phyloP scores from a whole-genome alignment of 2,797 vertebrate genomes.

The Myotis pilosus region DNA sequence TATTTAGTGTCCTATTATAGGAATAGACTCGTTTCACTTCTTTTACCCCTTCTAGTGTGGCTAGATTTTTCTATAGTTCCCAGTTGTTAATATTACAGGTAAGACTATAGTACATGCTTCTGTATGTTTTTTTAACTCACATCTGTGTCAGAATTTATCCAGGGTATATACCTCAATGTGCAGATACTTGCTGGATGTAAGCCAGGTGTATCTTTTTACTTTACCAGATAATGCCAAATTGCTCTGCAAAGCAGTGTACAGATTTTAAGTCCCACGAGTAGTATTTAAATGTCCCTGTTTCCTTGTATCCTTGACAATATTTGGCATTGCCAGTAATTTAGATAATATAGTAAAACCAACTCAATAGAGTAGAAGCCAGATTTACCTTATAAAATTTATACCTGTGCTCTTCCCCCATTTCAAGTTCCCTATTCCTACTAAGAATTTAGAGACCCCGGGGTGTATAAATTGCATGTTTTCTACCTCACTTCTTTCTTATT shows the following conservation, averaged over 20 bases:
- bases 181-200: background rate
- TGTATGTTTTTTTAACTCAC: background rate
- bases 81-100: background rate
- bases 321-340: background rate
- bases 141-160: background rate
- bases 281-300: background rate
- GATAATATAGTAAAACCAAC: background rate
- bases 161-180: background rate
- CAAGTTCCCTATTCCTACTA: background rate
- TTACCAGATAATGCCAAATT: conserved; percentile 19
- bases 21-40: background rate
- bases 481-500: background rate
- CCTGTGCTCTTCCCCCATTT: background rate
- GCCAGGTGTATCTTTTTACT: background rate
- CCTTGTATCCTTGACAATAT: background rate
- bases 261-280: background rate
- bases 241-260: background rate
- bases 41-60: background rate
- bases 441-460: background rate
- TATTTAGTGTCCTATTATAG: background rate
- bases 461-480: background rate
- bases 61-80: background rate
- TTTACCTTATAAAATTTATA: background rate
- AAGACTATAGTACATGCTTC: background rate
- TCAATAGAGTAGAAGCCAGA: background rate